Evolutionary conservation across 1,140 invertebrate genomes (phyloP), one percentile per base, ranked within the genome.

Genomic region (Sminthurides bifidus): DNA sequence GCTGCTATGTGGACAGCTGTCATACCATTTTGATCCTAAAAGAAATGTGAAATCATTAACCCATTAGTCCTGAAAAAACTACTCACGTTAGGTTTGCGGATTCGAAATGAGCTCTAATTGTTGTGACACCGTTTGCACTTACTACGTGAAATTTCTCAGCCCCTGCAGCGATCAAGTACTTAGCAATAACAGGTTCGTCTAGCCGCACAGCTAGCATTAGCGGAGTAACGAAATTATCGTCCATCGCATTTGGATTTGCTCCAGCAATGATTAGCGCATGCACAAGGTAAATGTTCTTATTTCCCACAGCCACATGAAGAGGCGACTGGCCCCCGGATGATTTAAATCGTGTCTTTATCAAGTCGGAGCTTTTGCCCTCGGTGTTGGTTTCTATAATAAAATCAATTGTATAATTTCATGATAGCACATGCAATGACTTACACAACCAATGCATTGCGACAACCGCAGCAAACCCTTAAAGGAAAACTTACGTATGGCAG

Each of bases 121-220:
- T n/a, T n/a, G n/a, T n/a, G n/a, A n/a, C n/a, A n/a, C n/a, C n/a
- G n/a, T n/a, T n/a, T n/a, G n/a, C n/a, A n/a, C n/a, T 45, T 45
- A 45, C 43, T 8, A 26, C 29, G 6, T 45, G 6, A 45, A 50
- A 50, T 50, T 50, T 50, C 4, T 50, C 19, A 8, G 48, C 48
- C 35, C 48, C 48, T 4, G 48, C 12, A 8, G 48, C 48, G 35
- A 50, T 50, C 12, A 50, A 35, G 27, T 50, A 50, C 31, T 50
- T 50, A 17, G 31, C 31, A 5, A 50, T 6, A 31, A 17, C 35
- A 4, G 48, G 31, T 35, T 50, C 48, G 26, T 50, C 26, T 23
- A 33, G 19, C n/a, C 21, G 4, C 3, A 14, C 48, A 4, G 45
- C 45, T 23, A 26, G 30, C 48, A 50, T 50, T 8, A 50, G 19